Conservation (phyloP, 1,140 invertebrate species). For the Triops longicaudatus region DNA sequence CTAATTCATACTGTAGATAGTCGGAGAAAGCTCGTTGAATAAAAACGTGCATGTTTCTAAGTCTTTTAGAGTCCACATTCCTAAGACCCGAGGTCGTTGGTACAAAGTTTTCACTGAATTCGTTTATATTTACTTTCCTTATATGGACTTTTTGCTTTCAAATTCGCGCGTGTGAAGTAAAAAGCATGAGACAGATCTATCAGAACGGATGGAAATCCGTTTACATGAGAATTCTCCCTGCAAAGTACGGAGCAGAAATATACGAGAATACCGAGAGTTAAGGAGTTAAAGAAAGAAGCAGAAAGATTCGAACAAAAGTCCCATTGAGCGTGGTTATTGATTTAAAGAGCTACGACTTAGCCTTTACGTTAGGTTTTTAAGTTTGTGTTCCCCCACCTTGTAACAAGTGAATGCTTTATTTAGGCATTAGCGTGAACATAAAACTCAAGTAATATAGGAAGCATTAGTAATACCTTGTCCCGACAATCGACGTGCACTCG, state of each 20-base stretch:
- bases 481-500: slow-evolving; percentile 87
- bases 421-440: neutral
- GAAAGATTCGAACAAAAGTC: no score
- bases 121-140: neutral
- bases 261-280: no score
- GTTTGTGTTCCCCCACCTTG: no score
- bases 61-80: neutral
- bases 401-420: no score
- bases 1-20: neutral
- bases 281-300: no score
- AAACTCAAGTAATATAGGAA: neutral
- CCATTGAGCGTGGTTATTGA: no score
- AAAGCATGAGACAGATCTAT: neutral
- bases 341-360: no score
- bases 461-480: slow-evolving; percentile 60
- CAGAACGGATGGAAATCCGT: neutral
- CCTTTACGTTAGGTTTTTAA: no score
- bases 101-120: neutral
- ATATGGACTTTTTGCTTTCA: neutral
- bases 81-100: neutral
- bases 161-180: neutral
- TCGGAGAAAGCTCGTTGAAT: neutral
- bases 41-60: neutral
- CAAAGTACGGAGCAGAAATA: neutral
- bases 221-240: neutral